Conservation (phyloP, 2,888 invertebrate species). For the Stenotaenia linearis region DNA sequence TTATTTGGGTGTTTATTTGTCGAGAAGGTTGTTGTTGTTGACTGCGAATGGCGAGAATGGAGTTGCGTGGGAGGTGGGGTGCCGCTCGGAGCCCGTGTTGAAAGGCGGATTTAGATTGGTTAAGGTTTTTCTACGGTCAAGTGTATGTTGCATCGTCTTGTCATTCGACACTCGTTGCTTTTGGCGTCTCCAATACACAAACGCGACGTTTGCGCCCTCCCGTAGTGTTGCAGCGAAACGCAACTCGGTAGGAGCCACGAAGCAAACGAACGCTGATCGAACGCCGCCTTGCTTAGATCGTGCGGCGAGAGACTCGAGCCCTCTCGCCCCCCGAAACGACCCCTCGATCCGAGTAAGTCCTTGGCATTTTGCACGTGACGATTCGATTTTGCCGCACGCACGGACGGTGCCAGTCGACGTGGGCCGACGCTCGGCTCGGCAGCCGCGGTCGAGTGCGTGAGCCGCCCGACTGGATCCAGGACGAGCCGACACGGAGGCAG, state of each 20-base stretch:
- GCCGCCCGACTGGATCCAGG: conserved; percentile 7
- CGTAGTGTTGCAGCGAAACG: conserved; percentile 7
- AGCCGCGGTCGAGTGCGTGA: neutral
- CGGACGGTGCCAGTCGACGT: neutral
- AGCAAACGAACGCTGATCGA: neutral
- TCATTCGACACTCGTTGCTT: conserved; percentile 3
- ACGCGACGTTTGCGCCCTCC: conserved; percentile 19
- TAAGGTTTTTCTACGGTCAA: neutral
- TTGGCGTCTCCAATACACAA: conserved; percentile 19
- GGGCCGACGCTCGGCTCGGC: neutral
- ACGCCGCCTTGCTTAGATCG: neutral
- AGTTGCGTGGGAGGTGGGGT: too few relatives aligned
- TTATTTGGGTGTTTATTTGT: neutral
- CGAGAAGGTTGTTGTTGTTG: neutral
- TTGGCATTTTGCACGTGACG: neutral
- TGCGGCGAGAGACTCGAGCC: neutral
- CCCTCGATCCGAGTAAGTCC: neutral
- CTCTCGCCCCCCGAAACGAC: neutral
- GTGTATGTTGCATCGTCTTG: conserved; percentile 3
- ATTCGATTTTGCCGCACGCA: neutral
- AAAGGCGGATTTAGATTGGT: neutral
- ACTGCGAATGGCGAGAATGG: too few relatives aligned
- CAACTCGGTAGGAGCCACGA: conserved; percentile 6
- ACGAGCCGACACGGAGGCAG: conserved; percentile 1
- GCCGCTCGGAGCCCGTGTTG: neutral